Evolutionary conservation across 2,797 vertebrate species (phyloP), one percentile per base, ranked within the genome.

Genomic region (Microcaecilia unicolor): DNA sequence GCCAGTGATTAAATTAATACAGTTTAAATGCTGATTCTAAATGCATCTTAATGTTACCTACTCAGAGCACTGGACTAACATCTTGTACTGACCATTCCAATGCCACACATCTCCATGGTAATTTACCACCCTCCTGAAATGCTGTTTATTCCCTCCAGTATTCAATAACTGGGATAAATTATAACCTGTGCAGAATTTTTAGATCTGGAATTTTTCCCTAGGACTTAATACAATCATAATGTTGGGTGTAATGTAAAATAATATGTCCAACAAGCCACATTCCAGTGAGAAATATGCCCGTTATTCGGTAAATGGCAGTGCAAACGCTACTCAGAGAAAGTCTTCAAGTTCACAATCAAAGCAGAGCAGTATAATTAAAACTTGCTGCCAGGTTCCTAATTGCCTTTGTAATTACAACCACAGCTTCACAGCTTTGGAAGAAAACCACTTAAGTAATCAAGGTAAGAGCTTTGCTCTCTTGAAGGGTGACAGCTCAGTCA

Each of bases 361-460:
- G 25, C 27, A 18, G 18, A 35, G 5, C 15, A 1, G 1, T 13
- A 18, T 33, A 54, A 58, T 40, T 52, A 44, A 56, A 41, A 14
- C 18, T 18, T 56, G 50, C 10, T 48, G 27, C 28, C 49, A 36
- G 25, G 13, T 37, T 43, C 51, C 29, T 53, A 58, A 43, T 17
- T n/a, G 51, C 31, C 39, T 37, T 41, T 18, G 31, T 19, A 28
- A 48, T 59, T 49, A 41, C 20, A 25, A 29, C 20, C 25, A 21
- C 10, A 31, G 4, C 26, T 28, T 10, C 15, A 16, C 26, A 11
- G 16, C 17, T 55, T 53, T 36, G 18, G 52, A 18, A 34, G 44
- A 30, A 27, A 52, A 23, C 16, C 12, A n/a, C 7, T 34, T 21
- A 13, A 50, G 45, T 48, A 19, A 23, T 55, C 40, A 17, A 36